Base-by-base conservation (phyloP, 2,797 vertebrate species). In the Knipowitschia caucasica region DNA sequence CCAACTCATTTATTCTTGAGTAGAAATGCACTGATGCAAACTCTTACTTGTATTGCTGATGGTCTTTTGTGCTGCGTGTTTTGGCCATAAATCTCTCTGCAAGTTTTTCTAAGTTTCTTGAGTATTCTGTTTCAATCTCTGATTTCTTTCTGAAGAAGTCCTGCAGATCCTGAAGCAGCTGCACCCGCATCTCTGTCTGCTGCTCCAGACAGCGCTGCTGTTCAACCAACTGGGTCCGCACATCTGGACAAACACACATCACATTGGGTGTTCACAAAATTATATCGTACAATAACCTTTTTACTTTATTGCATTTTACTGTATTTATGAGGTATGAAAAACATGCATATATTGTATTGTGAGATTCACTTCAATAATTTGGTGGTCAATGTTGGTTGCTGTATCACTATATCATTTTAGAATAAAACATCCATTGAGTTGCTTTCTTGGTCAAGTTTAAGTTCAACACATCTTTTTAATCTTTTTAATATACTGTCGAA, bases 121-220 rank as follows among this genome's bases (percentile, higher is more conserved):
- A 98, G 73, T 99, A 99, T 35, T 99, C 96, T 0, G 92, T 96
- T 78, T 99, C 96, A 55, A 99, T 98, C 88, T 99, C 96, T 0
- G 96, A 86, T 81, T 99, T 99, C 84, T 98, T 98, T 58, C 96
- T 90, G 90, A 99, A 99, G 91, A 99, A 99, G 83, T 99, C 96
- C 85, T 99, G 96, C 64, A 99, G 92, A 82, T 99, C 96, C 86
- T 99, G 96, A 18, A 98, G 94, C 63, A 99, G 93, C 70, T 99
- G 96, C 47, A 96, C 94, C 50, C 96, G 86, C 94, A 98, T 96
- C 83, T 99, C 96, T 0, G 96, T 98, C 88, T 98, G 95, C 86
- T 98, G 96, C 85, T 99, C 96, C 82, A 99, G 86, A 73, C 96
- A 98, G 80, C 98, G 95, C 79, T 96, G 94, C 75, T 99, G 96